These are phyloP conservation scores for Drosophila meridiana DNA, from an alignment of 2,888 invertebrate genomes.

Conservation along the genomic window DNA sequence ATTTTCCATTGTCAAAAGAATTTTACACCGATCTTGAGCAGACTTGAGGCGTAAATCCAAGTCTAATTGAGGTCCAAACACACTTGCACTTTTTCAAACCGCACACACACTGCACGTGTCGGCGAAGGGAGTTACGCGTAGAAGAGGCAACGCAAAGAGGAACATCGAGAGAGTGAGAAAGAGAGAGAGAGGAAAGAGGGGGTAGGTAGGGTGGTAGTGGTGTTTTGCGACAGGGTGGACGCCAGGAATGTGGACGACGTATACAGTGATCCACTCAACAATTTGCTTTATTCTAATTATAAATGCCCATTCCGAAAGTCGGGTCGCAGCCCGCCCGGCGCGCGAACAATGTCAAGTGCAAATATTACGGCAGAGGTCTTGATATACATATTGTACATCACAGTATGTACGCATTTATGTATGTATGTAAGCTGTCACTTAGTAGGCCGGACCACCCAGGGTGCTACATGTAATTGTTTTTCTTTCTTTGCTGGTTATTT, in stretches of 20 bases:
- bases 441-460: conserved; percentile 58
- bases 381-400: conserved; percentile 3
- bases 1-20: no score
- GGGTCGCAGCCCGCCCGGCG: conserved; percentile 54
- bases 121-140: conserved; percentile 4
- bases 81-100: conserved; percentile 30
- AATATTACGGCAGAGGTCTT: conserved; percentile 59
- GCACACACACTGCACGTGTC: conserved; percentile 54
- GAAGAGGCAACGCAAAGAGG: background rate
- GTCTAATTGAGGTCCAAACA: conserved; percentile 19
- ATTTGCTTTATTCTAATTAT: conserved; percentile 72
- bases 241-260: conserved; percentile 18
- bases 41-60: conserved; percentile 16
- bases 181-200: background rate
- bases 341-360: conserved; percentile 70
- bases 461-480: conserved; percentile 70
- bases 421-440: background rate
- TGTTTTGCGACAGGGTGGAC: conserved; percentile 28
- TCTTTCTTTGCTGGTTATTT: conserved; percentile 55
- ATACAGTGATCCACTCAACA: conserved; percentile 49
- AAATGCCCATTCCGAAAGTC: conserved; percentile 38
- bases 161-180: background rate
- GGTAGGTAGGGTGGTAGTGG: background rate
- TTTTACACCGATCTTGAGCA: background rate
- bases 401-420: background rate